phyloP scores from a whole-genome alignment of 2,888 invertebrate genomes.

The Drosophila neutralis region DNA sequence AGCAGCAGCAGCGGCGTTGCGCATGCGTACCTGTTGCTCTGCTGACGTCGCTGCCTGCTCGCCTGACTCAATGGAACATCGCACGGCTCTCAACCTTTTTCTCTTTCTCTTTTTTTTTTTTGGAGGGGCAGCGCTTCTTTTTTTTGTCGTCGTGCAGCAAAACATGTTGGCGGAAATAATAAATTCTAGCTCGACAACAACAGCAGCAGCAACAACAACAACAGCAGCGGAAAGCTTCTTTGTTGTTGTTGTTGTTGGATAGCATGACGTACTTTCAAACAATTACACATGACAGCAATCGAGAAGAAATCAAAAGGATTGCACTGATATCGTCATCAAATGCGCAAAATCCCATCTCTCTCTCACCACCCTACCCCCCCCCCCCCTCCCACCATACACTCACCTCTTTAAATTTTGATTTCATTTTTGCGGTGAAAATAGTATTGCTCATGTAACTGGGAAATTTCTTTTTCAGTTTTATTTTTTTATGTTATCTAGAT shows the following conservation, averaged over 20 bases:
- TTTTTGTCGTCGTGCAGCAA: conserved; percentile 40
- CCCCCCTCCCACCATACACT: not conserved
- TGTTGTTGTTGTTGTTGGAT: conserved; percentile 35
- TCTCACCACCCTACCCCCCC: too few relatives aligned
- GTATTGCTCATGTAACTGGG: conserved; percentile 55
- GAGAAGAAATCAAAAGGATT: conserved; percentile 62
- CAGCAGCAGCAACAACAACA: conserved; percentile 25
- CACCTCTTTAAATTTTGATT: conserved; percentile 12
- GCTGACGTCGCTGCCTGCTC: conserved; percentile 31
- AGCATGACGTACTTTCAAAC: conserved; percentile 34
- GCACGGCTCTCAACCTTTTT: conserved; percentile 50
- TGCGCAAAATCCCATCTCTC: not conserved
- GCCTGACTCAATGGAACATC: conserved; percentile 56
- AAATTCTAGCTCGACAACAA: conserved; percentile 72
- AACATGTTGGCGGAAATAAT: conserved; percentile 75
- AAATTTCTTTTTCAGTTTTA: conserved; percentile 27
- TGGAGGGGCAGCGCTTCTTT: conserved; percentile 3
- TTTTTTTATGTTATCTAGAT: conserved; percentile 38
- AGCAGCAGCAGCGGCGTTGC: conserved; percentile 38
- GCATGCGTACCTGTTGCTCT: conserved; percentile 58
- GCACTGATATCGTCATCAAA: conserved; percentile 5
- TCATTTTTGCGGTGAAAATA: conserved; percentile 53
- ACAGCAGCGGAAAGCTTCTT: conserved; percentile 37
- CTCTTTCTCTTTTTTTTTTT: conserved; percentile 22
- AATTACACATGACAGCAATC: conserved; percentile 42